Conservation (phyloP, 2,113 vertebrate genomes). For the Entomyzon cyanotis region DNA sequence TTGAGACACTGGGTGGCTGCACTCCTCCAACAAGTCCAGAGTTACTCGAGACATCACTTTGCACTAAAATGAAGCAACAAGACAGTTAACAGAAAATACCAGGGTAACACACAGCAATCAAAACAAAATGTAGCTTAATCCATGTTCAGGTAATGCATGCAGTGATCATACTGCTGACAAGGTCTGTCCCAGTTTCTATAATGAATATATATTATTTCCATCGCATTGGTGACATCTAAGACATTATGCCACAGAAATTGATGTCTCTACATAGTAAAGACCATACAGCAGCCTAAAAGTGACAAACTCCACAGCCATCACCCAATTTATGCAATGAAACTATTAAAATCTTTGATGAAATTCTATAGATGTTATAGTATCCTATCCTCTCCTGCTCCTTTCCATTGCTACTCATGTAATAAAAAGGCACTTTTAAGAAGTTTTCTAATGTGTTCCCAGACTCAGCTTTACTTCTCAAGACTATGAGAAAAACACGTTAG, state of each 20-base stretch:
- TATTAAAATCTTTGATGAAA: not conserved
- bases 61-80: slow-evolving; percentile 77
- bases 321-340: not conserved
- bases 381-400: not conserved
- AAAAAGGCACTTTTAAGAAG: not conserved
- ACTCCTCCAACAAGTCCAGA: slow-evolving; percentile 85
- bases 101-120: not conserved
- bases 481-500: not conserved
- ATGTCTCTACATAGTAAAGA: not conserved
- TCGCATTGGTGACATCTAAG: not conserved
- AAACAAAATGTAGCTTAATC: not conserved
- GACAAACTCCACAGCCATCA: not conserved
- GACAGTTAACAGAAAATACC: not conserved
- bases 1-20: slow-evolving; percentile 78
- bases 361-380: not conserved
- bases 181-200: not conserved
- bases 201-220: not conserved
- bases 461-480: not conserved
- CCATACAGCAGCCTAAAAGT: not conserved
- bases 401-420: not conserved
- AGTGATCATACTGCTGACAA: not conserved
- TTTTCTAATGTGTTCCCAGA: not conserved
- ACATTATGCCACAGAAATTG: not conserved
- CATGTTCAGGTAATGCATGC: not conserved
- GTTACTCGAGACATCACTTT: slow-evolving; percentile 81